Evolutionary conservation across 2,797 vertebrate species (phyloP).

Genomic region (Hafferia zeledoni): DNA sequence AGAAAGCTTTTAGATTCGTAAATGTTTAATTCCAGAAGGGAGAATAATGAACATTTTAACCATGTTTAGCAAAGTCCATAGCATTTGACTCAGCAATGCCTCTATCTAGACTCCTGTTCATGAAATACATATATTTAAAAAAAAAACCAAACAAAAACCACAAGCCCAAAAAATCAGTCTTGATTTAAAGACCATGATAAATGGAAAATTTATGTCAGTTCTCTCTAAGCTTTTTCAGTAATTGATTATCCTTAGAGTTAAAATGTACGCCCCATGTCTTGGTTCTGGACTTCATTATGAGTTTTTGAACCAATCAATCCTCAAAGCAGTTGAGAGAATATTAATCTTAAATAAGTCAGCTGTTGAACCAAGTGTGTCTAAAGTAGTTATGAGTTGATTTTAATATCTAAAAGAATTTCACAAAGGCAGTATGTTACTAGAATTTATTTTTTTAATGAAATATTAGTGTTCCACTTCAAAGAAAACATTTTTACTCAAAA

Average conservation of each 20-base stretch:
- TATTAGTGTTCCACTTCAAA: neutral
- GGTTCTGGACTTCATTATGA: neutral
- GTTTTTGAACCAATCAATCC: neutral
- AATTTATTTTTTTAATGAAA: neutral
- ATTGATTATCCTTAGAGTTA: neutral
- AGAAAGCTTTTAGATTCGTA: neutral
- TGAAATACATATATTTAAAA: neutral
- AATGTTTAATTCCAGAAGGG: neutral
- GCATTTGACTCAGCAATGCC: neutral
- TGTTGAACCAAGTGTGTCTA: neutral
- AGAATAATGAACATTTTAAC: neutral
- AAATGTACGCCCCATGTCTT: neutral
- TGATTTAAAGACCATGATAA: neutral
- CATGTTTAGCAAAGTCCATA: neutral
- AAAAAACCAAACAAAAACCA: too few relatives aligned
- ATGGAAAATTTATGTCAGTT: neutral
- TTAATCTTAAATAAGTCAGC: neutral
- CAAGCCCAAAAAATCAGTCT: neutral
- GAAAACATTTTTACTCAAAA: slow-evolving; percentile 1
- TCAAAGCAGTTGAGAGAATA: neutral
- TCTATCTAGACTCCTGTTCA: neutral
- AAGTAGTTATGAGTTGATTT: neutral
- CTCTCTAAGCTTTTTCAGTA: neutral
- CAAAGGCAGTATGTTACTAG: neutral
- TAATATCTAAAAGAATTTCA: slow-evolving; percentile 13